phyloP scores from a whole-genome alignment of 2,797 vertebrate genomes.

The Syngnathus acus region DNA sequence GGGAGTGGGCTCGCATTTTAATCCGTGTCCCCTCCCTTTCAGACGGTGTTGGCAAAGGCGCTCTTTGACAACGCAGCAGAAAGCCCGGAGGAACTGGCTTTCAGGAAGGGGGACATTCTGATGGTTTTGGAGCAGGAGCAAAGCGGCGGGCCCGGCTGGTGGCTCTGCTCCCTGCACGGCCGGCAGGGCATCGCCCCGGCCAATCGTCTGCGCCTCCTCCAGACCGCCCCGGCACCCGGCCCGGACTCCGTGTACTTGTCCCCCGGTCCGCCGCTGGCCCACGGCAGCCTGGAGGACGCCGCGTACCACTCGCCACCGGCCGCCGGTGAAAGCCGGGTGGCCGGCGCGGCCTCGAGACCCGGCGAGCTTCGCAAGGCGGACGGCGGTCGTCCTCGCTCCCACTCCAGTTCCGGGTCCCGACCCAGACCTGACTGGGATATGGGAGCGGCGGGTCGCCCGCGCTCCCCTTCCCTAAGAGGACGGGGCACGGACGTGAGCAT shows the following conservation, averaged over 20 bases:
- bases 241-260: conserved; percentile 62
- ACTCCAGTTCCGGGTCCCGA: conserved; percentile 67
- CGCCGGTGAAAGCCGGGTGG: conserved; percentile 53
- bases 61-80: conserved; percentile 88
- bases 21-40: conserved; percentile 11
- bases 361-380: conserved; percentile 61
- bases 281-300: conserved; percentile 46
- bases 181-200: conserved; percentile 87
- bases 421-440: conserved; percentile 70
- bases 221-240: conserved; percentile 48
- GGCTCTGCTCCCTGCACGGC: conserved; percentile 86
- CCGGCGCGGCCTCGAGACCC: conserved; percentile 30
- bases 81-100: conserved; percentile 86
- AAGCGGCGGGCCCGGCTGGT: conserved; percentile 76
- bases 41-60: conserved; percentile 86
- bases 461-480: conserved; percentile 69
- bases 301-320: conserved; percentile 64
- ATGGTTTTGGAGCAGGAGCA: conserved; percentile 82
- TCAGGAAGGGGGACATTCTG: conserved; percentile 85
- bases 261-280: conserved; percentile 39
- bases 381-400: conserved; percentile 59
- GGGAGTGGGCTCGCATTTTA: conserved; percentile 1
- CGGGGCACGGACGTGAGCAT: conserved; percentile 55
- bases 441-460: conserved; percentile 55
- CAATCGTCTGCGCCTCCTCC: conserved; percentile 82